Conservation (phyloP, 2,797 vertebrate species). For the Eulemur rubriventer region DNA sequence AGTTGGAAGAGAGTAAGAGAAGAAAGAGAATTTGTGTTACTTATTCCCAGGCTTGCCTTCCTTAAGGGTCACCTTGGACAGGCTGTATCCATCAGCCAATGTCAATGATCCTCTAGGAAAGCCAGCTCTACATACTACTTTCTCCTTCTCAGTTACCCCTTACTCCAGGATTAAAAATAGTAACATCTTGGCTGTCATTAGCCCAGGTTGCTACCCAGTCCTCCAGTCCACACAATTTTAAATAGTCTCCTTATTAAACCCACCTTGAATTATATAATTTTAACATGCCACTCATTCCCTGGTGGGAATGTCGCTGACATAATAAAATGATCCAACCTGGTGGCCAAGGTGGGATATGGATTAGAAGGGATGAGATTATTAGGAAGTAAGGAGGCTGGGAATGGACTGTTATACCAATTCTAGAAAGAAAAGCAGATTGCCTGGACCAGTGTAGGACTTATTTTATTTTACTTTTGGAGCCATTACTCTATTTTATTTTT, state of each 20-base stretch:
- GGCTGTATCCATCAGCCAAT: not conserved
- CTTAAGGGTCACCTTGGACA: not conserved
- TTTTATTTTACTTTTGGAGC: not conserved
- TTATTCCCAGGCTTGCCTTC: not conserved
- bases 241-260: not conserved
- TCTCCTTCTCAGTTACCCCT: not conserved
- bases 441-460: not conserved
- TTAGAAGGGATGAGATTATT: not conserved
- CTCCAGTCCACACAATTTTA: not conserved
- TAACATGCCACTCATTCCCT: not conserved
- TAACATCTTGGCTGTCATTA: not conserved
- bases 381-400: not conserved
- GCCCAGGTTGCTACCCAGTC: not conserved
- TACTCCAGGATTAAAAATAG: not conserved
- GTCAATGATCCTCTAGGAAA: not conserved
- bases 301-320: not conserved
- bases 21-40: not conserved
- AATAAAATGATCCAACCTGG: not conserved
- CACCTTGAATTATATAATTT: not conserved
- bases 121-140: not conserved
- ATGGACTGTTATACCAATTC: not conserved
- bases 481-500: not conserved
- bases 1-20: not conserved
- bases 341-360: not conserved
- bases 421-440: not conserved